Evolutionary conservation across 2,113 vertebrate species (phyloP).

Genomic region (Lonchura striata): DNA sequence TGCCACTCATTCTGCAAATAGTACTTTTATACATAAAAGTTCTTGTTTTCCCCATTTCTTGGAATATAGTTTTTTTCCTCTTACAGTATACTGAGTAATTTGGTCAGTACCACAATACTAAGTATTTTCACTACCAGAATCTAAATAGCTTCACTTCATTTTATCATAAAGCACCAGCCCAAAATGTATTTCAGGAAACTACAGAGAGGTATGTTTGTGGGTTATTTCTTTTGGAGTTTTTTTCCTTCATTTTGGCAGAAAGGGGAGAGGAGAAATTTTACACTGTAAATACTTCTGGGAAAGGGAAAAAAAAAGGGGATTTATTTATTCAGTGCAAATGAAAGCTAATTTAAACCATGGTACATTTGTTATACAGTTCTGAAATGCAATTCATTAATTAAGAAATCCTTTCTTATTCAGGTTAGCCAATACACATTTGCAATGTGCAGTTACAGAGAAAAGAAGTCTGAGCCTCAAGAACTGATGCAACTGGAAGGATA

Average conservation of each 20-base stretch:
- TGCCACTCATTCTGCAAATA: not conserved
- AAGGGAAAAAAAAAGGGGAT: not conserved
- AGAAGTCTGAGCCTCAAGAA: constrained; percentile 96
- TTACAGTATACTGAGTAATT: not conserved
- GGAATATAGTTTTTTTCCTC: not conserved
- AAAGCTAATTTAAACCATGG: not conserved
- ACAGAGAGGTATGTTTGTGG: not conserved
- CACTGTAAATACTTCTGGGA: not conserved
- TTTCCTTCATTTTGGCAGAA: not conserved
- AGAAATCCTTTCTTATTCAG: constrained; percentile 70
- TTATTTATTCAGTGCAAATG: not conserved
- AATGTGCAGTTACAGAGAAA: constrained; percentile 98
- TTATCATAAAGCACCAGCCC: not conserved
- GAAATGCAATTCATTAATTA: not conserved
- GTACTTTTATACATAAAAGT: not conserved
- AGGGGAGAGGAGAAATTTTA: not conserved
- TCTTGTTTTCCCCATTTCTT: not conserved
- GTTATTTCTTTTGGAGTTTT: not conserved
- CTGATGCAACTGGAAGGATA: constrained; percentile 98
- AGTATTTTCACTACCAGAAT: not conserved
- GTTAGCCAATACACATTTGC: constrained; percentile 98
- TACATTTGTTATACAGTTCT: not conserved
- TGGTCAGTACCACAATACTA: not conserved
- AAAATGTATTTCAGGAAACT: not conserved
- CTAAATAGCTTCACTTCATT: not conserved